These are phyloP conservation scores for Musca vetustissima DNA, from an alignment of 1,140 invertebrate genomes.

Conservation along the genomic window DNA sequence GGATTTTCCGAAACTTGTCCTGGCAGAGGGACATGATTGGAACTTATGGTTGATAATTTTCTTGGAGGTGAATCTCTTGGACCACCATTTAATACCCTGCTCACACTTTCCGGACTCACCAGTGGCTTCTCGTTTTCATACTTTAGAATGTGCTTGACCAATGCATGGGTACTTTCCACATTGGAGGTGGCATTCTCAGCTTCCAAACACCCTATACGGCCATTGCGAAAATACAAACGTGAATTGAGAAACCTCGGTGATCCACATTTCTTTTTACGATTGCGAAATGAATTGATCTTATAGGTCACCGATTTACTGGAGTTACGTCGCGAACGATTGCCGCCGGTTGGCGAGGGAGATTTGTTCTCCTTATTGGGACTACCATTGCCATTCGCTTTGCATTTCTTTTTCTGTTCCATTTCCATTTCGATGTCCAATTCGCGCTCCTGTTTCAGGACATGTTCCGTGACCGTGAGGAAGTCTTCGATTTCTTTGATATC, in stretches of 20 bases:
- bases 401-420: neutral
- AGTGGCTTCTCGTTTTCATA: slow-evolving; percentile 49
- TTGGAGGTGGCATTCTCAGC: slow-evolving; percentile 47
- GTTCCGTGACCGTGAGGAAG: slow-evolving; percentile 51
- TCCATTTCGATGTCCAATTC: slow-evolving; percentile 9
- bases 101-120: slow-evolving; percentile 48
- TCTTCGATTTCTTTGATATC: slow-evolving; percentile 54
- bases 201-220: slow-evolving; percentile 52
- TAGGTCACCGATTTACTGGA: slow-evolving; percentile 38
- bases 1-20: slow-evolving; percentile 33
- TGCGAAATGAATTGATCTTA: slow-evolving; percentile 50
- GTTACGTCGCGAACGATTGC: slow-evolving; percentile 25
- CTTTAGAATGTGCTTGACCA: slow-evolving; percentile 51
- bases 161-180: slow-evolving; percentile 49
- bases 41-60: slow-evolving; percentile 6
- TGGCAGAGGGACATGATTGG: slow-evolving; percentile 36
- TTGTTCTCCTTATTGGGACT: slow-evolving; percentile 49
- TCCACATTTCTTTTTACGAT: slow-evolving; percentile 35
- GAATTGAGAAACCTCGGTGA: slow-evolving; percentile 50
- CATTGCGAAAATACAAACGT: slow-evolving; percentile 51
- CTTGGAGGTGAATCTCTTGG: neutral
- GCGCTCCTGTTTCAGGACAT: slow-evolving; percentile 41
- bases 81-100: slow-evolving; percentile 35
- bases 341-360: slow-evolving; percentile 32
- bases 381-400: slow-evolving; percentile 19